Percentiles rank a stretch among this genome's conserved stretches.
phyloP scores from a whole-genome alignment of 1,140 invertebrate genomes.

The Uloborus diversus region DNA sequence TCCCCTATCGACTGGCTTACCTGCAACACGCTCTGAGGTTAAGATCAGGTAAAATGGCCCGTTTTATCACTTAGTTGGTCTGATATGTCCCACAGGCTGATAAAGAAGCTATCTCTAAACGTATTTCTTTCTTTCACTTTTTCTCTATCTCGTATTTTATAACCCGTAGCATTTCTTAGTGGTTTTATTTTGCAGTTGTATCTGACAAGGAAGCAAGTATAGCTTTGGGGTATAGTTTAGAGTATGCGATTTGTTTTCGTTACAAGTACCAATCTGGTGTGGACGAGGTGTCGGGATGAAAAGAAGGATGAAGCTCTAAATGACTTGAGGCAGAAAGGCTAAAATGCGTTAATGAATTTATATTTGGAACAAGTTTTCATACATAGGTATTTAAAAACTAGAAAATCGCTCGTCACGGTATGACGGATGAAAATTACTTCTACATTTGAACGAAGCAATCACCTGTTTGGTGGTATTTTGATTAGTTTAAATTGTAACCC shows the following conservation, averaged over 20 bases:
- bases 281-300: neutral
- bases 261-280: neutral
- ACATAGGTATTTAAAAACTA: too few relatives aligned
- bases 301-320: too few relatives aligned
- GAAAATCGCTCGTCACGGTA: too few relatives aligned
- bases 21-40: constrained; percentile 25
- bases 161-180: constrained; percentile 20
- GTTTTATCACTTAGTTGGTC: constrained; percentile 48
- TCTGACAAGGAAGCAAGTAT: constrained; percentile 28
- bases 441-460: too few relatives aligned
- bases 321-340: too few relatives aligned
- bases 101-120: constrained; percentile 53
- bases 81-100: constrained; percentile 42
- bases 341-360: too few relatives aligned
- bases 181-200: constrained; percentile 34
- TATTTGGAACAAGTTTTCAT: too few relatives aligned
- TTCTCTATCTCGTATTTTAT: constrained; percentile 38
- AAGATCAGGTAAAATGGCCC: constrained; percentile 45
- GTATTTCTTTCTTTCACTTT: neutral
- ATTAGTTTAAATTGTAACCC: too few relatives aligned
- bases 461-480: too few relatives aligned
- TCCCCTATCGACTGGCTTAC: constrained; percentile 34
- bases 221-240: constrained; percentile 23
- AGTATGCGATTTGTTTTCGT: constrained; percentile 1
- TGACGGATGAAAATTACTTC: too few relatives aligned